Conservation (phyloP, 1,140 invertebrate species). For the Goniozus legneri region DNA sequence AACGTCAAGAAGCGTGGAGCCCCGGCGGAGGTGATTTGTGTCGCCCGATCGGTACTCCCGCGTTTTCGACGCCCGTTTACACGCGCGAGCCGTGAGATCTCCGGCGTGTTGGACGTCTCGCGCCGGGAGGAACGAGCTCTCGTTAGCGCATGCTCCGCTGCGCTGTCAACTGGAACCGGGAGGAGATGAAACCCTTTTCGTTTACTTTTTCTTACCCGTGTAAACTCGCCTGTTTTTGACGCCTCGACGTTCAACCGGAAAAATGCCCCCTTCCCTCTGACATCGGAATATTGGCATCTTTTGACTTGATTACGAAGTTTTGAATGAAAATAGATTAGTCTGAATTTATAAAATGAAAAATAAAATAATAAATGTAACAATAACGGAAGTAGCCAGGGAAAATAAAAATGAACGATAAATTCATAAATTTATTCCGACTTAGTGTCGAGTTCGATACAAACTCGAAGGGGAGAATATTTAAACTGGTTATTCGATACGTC, state of each 20-base stretch:
- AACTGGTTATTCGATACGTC: too few relatives aligned
- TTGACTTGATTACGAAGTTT: neutral
- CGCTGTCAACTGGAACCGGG: neutral
- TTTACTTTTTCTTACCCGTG: neutral
- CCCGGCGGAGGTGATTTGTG: neutral
- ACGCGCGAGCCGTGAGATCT: too few relatives aligned
- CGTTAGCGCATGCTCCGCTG: neutral
- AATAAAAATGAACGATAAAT: too few relatives aligned
- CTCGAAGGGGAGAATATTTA: too few relatives aligned
- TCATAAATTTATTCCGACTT: too few relatives aligned
- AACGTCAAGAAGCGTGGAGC: neutral
- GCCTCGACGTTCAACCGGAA: too few relatives aligned
- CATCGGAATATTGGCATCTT: neutral
- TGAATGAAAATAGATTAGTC: neutral
- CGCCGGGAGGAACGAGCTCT: neutral
- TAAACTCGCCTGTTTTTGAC: neutral
- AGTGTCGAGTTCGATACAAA: too few relatives aligned
- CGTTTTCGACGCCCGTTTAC: conserved; percentile 9
- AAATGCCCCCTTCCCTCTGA: neutral
- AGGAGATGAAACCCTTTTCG: too few relatives aligned
- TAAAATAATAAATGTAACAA: too few relatives aligned
- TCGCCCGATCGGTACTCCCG: neutral
- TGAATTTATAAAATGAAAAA: too few relatives aligned
- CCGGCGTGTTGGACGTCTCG: too few relatives aligned
- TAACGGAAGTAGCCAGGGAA: too few relatives aligned